A percentile compares a stretch with the other conserved stretches of the same genome.
These are phyloP conservation scores for Hylomyscus alleni DNA, from an alignment of 2,797 vertebrate genomes.

Conservation along the genomic window DNA sequence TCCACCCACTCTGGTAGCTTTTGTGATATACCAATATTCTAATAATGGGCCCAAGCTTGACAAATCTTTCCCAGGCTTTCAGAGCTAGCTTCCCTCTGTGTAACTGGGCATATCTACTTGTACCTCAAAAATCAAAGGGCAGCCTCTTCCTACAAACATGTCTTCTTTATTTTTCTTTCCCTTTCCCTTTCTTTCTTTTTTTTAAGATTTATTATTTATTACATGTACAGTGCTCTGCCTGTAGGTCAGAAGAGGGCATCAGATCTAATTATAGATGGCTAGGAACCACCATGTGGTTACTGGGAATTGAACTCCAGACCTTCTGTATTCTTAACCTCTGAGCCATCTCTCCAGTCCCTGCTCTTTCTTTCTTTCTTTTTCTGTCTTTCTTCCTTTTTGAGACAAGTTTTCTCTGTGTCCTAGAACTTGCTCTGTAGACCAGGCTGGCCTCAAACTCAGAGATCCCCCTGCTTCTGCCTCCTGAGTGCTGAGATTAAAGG, in stretches of 20 bases:
- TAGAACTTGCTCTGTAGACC: background rate
- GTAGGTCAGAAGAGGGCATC: background rate
- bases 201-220: background rate
- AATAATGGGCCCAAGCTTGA: background rate
- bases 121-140: background rate
- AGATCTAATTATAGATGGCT: background rate
- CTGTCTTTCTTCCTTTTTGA: background rate
- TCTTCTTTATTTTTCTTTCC: background rate
- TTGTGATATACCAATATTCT: background rate
- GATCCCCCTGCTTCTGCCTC: background rate
- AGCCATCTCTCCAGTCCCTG: background rate
- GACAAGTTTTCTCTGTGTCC: background rate
- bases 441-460: background rate
- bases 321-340: background rate
- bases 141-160: background rate
- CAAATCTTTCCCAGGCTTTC: background rate
- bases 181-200: background rate
- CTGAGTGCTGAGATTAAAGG: background rate
- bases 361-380: background rate
- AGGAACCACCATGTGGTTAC: background rate
- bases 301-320: background rate
- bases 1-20: background rate
- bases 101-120: background rate
- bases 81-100: background rate
- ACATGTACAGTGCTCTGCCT: background rate